phyloP scores from a whole-genome alignment of 2,113 vertebrate genomes.

The Nycticebus coucang region DNA sequence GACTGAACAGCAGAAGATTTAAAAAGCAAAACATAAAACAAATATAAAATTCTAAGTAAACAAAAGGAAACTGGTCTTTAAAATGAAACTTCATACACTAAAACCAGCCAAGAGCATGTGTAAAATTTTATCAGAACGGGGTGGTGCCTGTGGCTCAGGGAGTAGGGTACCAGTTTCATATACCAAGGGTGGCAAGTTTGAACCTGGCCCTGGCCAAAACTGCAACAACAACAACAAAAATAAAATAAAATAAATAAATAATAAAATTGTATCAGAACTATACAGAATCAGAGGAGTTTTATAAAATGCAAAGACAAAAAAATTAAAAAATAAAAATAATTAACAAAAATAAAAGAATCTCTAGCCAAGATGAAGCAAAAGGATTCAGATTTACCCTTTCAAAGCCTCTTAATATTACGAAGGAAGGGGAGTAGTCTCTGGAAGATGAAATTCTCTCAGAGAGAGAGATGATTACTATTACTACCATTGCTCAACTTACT shows the following conservation, averaged over 20 bases:
- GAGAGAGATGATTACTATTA: background rate
- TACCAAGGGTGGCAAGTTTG: no score
- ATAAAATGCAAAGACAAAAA: background rate
- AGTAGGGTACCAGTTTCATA: no score
- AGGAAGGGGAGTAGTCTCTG: background rate
- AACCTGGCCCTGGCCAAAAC: no score
- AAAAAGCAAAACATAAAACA: background rate
- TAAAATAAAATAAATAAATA: no score
- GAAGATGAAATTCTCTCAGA: background rate
- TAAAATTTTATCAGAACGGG: background rate
- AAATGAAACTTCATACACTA: constrained; percentile 27
- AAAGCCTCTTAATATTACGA: background rate
- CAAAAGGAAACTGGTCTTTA: background rate
- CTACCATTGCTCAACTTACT: background rate
- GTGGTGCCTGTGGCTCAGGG: no score
- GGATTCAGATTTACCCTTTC: background rate
- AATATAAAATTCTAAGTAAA: background rate
- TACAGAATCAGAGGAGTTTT: background rate
- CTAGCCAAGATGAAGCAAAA: constrained; percentile 2
- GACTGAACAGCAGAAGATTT: background rate
- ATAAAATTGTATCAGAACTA: background rate
- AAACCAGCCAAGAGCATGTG: background rate
- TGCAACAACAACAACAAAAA: no score
- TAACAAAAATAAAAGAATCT: background rate
- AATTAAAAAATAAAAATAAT: background rate